Evolutionary conservation across 2,888 invertebrate genomes (phyloP), one percentile per base, ranked within the genome.

Genomic region (Dione juno): DNA sequence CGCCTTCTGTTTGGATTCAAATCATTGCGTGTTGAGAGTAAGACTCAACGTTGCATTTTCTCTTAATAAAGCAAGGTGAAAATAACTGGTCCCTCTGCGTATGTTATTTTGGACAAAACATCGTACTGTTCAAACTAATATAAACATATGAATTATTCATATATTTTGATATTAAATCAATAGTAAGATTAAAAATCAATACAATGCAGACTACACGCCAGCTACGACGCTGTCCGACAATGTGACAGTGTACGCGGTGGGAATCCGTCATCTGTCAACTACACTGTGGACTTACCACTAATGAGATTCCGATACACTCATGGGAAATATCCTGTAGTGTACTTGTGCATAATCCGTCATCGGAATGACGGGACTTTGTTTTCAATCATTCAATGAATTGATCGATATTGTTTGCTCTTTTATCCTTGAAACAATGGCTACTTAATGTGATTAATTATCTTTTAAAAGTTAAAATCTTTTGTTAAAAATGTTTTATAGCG

Each of bases 241-340:
- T 53, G 77, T 77, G 77, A 78, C 50, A 40, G 19, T 14, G 37
- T 14, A 13, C 61, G 64, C 64, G 78, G 78, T 77, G 75, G 78
- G 79, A 86, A 86, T 88, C 86, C 83, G 82, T 88, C 86, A 83
- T 76, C 81, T 86, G 88, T 87, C 89, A 85, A 74, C 69, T 78
- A 79, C 84, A 86, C 80, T 83, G 84, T 82, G 86, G 82, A 87
- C 84, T 82, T 83, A 78, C 77, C 77, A 79, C 84, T 90, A 92
- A 92, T 88, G 90, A 88, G 86, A 89, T 90, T 88, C 82, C 81
- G 84, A 85, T 84, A 84, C 81, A 84, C 92, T 88, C 90, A 78
- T 80, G 92, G 92, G 92, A 90, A 92, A 92, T 92, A 82, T 81
- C 79, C 81, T 82, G 81, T 90, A 89, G 88, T 88, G 89, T 82